Evolutionary conservation across 2,113 vertebrate species (phyloP).

Genomic region (Isurus oxyrinchus): DNA sequence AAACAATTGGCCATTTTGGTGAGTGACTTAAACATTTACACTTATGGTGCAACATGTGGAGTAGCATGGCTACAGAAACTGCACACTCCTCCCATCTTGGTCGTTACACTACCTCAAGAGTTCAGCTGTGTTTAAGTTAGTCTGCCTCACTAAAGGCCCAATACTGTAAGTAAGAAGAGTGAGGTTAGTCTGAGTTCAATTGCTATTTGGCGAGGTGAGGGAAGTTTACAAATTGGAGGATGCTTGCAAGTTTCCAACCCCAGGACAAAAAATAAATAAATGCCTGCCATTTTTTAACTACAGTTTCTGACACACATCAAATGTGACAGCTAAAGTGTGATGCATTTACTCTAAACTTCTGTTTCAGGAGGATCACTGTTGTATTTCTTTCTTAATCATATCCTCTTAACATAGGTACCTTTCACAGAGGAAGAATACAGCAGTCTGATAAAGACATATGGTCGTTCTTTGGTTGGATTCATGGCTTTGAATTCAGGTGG

Average conservation of each 20-base stretch:
- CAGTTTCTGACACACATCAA: neutral
- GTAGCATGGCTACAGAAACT: too few relatives aligned
- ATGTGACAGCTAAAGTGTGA: neutral
- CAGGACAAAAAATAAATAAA: neutral
- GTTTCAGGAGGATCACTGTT: neutral
- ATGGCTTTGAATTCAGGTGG: conserved; percentile 13
- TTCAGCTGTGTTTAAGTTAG: neutral
- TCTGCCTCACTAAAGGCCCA: neutral
- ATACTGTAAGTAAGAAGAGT: neutral
- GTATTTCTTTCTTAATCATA: neutral
- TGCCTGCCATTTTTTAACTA: neutral
- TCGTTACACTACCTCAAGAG: neutral
- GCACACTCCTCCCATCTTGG: too few relatives aligned
- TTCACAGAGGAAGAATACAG: conserved; percentile 26
- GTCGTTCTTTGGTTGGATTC: neutral
- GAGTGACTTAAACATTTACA: too few relatives aligned
- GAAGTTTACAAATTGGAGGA: neutral
- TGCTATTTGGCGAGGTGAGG: neutral
- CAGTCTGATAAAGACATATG: conserved; percentile 38
- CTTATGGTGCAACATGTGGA: too few relatives aligned
- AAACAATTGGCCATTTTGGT: too few relatives aligned
- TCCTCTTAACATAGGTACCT: conserved; percentile 18
- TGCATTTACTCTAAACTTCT: neutral
- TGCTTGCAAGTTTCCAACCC: neutral
- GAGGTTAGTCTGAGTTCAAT: neutral